Conservation (phyloP, 2,888 invertebrate genomes). For the Agrotis exclamationis region DNA sequence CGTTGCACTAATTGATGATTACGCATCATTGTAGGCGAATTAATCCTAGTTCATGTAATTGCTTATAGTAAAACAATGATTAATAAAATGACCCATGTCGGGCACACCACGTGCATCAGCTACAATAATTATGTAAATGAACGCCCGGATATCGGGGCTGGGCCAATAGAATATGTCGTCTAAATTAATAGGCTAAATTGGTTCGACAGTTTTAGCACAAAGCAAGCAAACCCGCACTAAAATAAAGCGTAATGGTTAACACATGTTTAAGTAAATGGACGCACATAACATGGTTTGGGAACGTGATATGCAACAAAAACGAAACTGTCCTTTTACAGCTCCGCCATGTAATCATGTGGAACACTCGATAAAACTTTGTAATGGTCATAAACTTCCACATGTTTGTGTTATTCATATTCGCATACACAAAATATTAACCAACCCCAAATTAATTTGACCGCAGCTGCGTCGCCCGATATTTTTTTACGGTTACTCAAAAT, state of each 20-base stretch:
- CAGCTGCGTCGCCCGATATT: conserved; percentile 36
- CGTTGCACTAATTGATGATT: conserved; percentile 26
- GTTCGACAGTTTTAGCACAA: conserved; percentile 45
- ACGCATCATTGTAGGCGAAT: conserved; percentile 12
- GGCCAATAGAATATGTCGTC: conserved; percentile 73
- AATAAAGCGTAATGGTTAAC: conserved; percentile 30
- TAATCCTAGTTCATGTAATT: conserved; percentile 25
- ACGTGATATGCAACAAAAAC: conserved; percentile 49
- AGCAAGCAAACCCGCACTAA: conserved; percentile 25
- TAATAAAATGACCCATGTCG: conserved; percentile 74
- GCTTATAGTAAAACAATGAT: conserved; percentile 75
- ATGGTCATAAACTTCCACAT: conserved; percentile 59
- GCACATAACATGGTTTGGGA: conserved; percentile 23
- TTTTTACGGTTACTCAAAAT: conserved; percentile 44
- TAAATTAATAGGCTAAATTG: conserved; percentile 51
- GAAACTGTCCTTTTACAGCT: conserved; percentile 44
- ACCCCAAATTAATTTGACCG: conserved; percentile 62
- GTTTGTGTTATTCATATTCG: conserved; percentile 48
- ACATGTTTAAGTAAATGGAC: conserved; percentile 33
- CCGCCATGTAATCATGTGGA: conserved; percentile 53
- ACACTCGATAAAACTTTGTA: conserved; percentile 56
- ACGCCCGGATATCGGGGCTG: conserved; percentile 68
- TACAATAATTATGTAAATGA: conserved; percentile 84
- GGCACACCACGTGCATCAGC: conserved; percentile 69
- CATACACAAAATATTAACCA: conserved; percentile 54